These are phyloP conservation scores for Trachemys scripta DNA, from an alignment of 2,113 vertebrate genomes.

Conservation along the genomic window DNA sequence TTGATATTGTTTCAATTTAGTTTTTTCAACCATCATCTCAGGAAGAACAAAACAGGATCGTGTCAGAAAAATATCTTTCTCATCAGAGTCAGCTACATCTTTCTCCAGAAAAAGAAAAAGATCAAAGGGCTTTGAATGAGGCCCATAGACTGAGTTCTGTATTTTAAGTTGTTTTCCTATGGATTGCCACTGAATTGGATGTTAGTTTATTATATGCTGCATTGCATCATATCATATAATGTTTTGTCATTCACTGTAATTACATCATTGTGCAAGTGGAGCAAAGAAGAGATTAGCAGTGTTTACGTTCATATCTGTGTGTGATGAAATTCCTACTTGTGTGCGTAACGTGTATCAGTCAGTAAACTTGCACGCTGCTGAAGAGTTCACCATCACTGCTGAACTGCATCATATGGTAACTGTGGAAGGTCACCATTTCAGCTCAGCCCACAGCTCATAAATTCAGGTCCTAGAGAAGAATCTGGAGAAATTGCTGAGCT, in stretches of 20 bases:
- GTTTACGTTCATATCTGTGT: background rate
- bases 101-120: background rate
- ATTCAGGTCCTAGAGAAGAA: background rate
- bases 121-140: background rate
- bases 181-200: background rate
- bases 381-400: background rate
- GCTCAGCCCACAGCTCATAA: background rate
- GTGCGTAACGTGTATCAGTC: background rate
- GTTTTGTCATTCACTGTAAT: constrained; percentile 12
- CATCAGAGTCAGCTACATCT: background rate
- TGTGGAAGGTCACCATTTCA: background rate
- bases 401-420: background rate
- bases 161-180: background rate
- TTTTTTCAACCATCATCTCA: background rate
- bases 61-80: background rate
- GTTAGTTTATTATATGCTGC: background rate
- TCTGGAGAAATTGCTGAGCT: background rate
- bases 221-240: background rate
- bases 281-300: background rate
- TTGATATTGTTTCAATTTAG: background rate
- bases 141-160: background rate
- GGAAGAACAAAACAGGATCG: background rate
- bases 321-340: background rate
- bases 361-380: background rate
- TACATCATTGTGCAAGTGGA: background rate